Conservation (phyloP, 2,113 vertebrate species). For the Larimichthys crocea region DNA sequence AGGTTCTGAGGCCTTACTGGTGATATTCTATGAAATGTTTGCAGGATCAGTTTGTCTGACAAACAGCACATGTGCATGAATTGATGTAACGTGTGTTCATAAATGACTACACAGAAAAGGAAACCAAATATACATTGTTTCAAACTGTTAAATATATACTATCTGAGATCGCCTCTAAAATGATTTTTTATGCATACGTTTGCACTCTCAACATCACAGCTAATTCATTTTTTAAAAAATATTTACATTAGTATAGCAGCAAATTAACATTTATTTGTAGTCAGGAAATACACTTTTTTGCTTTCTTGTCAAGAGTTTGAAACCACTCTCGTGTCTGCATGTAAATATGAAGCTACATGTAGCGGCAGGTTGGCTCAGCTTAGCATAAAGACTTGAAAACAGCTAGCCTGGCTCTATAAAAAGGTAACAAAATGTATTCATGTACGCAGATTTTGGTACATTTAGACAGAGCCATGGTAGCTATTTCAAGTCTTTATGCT, state of each 20-base stretch:
- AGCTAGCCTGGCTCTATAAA: not conserved
- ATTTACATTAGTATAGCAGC: not conserved
- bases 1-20: not conserved
- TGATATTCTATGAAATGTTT: not conserved
- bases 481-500: not conserved
- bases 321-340: not conserved
- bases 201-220: not conserved
- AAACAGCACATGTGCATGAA: not conserved
- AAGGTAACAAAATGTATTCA: not conserved
- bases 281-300: not conserved
- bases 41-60: conserved; percentile 11
- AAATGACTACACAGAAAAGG: not conserved
- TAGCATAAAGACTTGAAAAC: not conserved
- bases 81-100: not conserved
- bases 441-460: not conserved
- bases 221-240: not conserved
- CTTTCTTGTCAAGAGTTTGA: not conserved
- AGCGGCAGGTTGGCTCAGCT: not conserved
- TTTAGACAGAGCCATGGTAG: not conserved
- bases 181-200: not conserved
- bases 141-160: not conserved
- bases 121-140: conserved; percentile 7
- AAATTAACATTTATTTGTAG: not conserved
- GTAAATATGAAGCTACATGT: not conserved
- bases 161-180: too few species aligned